phyloP scores from a whole-genome alignment of 2,888 invertebrate genomes.

The Morpho helenor region DNA sequence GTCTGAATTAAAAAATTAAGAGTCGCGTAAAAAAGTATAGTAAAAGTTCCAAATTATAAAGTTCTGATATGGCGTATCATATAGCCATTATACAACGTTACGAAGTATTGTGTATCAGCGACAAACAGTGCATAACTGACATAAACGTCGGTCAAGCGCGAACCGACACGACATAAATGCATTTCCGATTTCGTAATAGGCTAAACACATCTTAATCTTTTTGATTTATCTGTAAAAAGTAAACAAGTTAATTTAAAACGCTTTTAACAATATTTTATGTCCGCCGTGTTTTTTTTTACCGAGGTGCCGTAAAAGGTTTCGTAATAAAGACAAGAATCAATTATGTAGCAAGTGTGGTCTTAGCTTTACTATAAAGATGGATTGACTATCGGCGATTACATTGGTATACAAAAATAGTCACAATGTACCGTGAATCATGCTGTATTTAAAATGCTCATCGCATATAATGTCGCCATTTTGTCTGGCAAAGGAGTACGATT shows the following conservation, averaged over 20 bases:
- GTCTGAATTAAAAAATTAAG: no score
- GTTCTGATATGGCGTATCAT: slow-evolving; percentile 13
- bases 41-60: slow-evolving; percentile 8
- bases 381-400: no score
- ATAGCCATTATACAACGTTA: slow-evolving; percentile 29
- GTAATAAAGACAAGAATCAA: no score
- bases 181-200: slow-evolving; percentile 22
- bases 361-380: no score
- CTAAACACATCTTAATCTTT: neutral
- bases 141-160: slow-evolving; percentile 24
- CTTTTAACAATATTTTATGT: no score
- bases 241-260: no score
- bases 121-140: slow-evolving; percentile 31
- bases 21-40: no score
- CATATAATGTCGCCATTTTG: neutral
- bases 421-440: neutral
- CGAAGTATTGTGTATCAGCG: slow-evolving; percentile 28
- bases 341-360: no score
- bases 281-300: no score
- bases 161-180: slow-evolving; percentile 23
- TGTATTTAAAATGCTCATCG: neutral
- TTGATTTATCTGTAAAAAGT: neutral
- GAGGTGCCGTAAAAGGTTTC: no score
- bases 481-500: neutral
- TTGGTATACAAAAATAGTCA: neutral